Base-by-base conservation (phyloP, 2,888 invertebrate species). In the Protophormia terraenovae region DNA sequence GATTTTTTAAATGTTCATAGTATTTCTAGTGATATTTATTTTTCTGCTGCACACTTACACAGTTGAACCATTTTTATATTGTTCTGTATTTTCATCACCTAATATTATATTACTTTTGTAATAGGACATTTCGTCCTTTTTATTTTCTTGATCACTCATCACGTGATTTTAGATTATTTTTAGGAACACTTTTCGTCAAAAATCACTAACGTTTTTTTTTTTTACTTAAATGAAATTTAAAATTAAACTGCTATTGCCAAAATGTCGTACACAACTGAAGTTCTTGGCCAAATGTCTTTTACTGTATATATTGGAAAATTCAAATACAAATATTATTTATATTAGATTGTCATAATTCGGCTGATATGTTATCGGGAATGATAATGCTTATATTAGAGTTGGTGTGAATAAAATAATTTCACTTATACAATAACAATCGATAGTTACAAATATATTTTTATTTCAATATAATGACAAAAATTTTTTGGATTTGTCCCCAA, bases 71-170 rank as follows among this genome's bases (percentile, higher is more conserved):
- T 78, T 66, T 60, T 77, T 77, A 45, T 64, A 38, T 27, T 69
- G 47, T 32, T 80, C 71, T 14, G 69, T 35, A 58, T 73, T 71
- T 22, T 81, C 64, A 0, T 85, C 88, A 3, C 12, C 75, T 19
- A 87, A 73, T 24, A 62, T 86, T 19, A 88, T 69, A 73, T 88
- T 88, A 62, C 55, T 87, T 22, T 86, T 83, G 71, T 87, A 88
- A 78, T 66, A 86, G 81, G 87, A 86, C 58, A 60, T 81, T 32
- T 85, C 87, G 73, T 87, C 87, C 86, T 86, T 84, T 73, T 69
- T 60, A 10, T 35, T 55, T 19, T 27, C 81, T 47, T 78, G 75
- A n/a, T n/a, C 69, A 71, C 47, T 78, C 86, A 80, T 86, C 47
- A 12, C 55, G 35, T 27, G 75, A 41, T 71, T 67, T 67, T 66